Base-by-base conservation (phyloP, 2,113 vertebrate species). In the Tachuris rubrigastra region DNA sequence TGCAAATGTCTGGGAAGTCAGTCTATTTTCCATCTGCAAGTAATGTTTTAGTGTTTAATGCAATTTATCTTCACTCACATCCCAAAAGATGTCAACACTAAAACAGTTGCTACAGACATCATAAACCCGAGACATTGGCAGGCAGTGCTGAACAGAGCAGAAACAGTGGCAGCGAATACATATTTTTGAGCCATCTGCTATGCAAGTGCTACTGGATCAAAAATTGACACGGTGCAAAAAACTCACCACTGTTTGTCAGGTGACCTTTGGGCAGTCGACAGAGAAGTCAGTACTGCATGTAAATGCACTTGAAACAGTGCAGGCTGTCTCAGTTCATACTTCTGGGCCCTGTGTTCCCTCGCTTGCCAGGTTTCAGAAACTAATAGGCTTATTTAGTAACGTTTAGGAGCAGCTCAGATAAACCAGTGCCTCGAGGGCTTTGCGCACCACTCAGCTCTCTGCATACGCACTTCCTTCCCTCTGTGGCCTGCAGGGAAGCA, bases 121-220 rank as follows among this genome's bases (percentile, higher is more conserved):
- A 95, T 96, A 97, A 97, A 93, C 84, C 89, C 8, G 3, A 97
- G 93, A 71, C 85, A 92, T 95, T 95, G 92, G 90, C 95, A 96
- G 92, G 95, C 89, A 90, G 62, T 23, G 42, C 92, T 74, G 85
- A 92, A 77, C 67, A 84, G 94, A 95, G 94, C 91, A 91, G 82
- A 78, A 87, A 78, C 82, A 47, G 88, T 94, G 89, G 85, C 87
- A 88, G 76, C 5, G 9, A 90, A 89, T 95, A 71, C 88, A 90
- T 94, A 87, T 92, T 97, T 96, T 96, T 95, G 91, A 97, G 92
- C 96, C 95, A 97, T 96, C 94, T 90, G 90, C 52, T 94, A 75
- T 63, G 83, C 89, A 81, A 85, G 63, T 55, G 59, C 63, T 91
- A 69, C 74, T 91, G 81, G 81, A 93, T 93, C 90, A 91, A 86